These are phyloP conservation scores for Drosophila subpulchrella DNA, from an alignment of 1,140 invertebrate species.

Conservation along the genomic window DNA sequence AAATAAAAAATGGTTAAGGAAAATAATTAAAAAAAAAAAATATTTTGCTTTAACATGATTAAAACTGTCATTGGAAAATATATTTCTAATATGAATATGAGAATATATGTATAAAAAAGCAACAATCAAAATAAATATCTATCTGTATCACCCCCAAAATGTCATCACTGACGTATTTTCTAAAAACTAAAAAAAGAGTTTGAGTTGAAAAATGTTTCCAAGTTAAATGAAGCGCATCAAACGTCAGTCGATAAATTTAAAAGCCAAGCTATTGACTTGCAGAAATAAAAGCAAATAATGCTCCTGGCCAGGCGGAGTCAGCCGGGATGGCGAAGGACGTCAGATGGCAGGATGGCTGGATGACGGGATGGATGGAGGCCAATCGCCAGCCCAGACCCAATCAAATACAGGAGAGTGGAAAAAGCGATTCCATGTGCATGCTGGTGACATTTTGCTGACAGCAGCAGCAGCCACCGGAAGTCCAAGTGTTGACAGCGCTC, in stretches of 20 bases:
- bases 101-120: background rate
- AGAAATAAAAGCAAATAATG: conserved; percentile 81
- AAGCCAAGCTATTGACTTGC: conserved; percentile 81
- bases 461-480: conserved; percentile 64
- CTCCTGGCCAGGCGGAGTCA: conserved; percentile 40
- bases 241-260: conserved; percentile 83
- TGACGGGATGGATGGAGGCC: conserved; percentile 25
- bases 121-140: too few relatives aligned
- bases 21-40: too few relatives aligned
- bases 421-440: conserved; percentile 69
- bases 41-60: too few relatives aligned
- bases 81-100: too few relatives aligned
- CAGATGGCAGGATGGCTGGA: conserved; percentile 1
- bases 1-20: too few relatives aligned
- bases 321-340: conserved; percentile 26
- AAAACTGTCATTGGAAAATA: too few relatives aligned
- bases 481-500: conserved; percentile 78
- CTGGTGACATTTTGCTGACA: conserved; percentile 81
- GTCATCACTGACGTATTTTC: conserved; percentile 44
- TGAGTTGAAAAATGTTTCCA: conserved; percentile 80
- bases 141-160: background rate
- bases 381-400: conserved; percentile 43
- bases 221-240: conserved; percentile 83
- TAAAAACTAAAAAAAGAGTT: conserved; percentile 46
- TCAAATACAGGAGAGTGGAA: conserved; percentile 46